Evolutionary conservation across 2,888 invertebrate genomes (phyloP).

Genomic region (Leptinotarsa haldemani): DNA sequence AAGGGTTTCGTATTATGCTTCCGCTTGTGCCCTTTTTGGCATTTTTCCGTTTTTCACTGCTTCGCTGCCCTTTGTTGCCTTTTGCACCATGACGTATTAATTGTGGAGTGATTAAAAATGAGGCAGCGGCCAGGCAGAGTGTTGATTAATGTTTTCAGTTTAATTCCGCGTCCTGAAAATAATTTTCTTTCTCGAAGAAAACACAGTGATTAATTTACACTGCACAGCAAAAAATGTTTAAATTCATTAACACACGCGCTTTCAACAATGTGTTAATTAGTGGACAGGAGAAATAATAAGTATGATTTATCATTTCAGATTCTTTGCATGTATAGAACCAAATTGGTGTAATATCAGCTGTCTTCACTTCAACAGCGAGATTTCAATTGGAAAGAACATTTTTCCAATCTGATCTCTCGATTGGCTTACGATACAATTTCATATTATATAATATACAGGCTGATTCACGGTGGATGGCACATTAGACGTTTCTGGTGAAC

Average conservation of each 20-base stretch:
- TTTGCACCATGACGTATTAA: neutral
- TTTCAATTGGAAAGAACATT: too few species aligned
- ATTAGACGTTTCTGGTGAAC: too few species aligned
- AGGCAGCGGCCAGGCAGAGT: neutral
- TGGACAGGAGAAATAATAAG: neutral
- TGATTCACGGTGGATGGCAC: too few species aligned
- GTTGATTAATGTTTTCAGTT: slow-evolving; percentile 17
- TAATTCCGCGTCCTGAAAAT: slow-evolving; percentile 7
- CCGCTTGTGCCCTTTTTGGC: slow-evolving; percentile 5
- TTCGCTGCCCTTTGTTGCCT: slow-evolving; percentile 5
- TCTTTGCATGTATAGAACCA: too few species aligned
- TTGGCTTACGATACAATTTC: too few species aligned
- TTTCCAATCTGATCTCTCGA: too few species aligned
- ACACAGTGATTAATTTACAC: slow-evolving; percentile 2
- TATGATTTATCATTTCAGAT: neutral
- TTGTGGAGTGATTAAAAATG: slow-evolving; percentile 15
- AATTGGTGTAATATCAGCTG: too few species aligned
- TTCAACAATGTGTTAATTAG: slow-evolving; percentile 2
- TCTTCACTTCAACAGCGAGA: too few species aligned
- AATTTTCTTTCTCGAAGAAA: slow-evolving; percentile 4
- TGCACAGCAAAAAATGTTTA: slow-evolving; percentile 4
- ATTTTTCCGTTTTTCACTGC: slow-evolving; percentile 2
- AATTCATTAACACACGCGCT: neutral
- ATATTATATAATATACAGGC: too few species aligned
- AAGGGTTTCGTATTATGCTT: slow-evolving; percentile 27